Evolutionary conservation across 2,888 invertebrate genomes (phyloP).

Genomic region (Mallateleia sp.): DNA sequence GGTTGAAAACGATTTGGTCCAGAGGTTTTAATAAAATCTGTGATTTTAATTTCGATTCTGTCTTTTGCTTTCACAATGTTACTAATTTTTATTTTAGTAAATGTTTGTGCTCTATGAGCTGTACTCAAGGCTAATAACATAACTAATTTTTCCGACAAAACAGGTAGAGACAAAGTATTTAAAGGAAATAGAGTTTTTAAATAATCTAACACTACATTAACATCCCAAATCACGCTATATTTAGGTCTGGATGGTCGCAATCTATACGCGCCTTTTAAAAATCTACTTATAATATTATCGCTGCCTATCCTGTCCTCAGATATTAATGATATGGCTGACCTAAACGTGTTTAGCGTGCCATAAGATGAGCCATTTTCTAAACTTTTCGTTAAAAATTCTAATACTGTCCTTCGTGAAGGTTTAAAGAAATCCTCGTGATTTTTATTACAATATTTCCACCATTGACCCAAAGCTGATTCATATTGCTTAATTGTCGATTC

Average conservation of each 20-base stretch:
- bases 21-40: slow-evolving; percentile 70
- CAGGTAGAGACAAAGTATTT: slow-evolving; percentile 40
- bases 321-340: slow-evolving; percentile 25
- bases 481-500: slow-evolving; percentile 74
- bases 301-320: slow-evolving; percentile 58
- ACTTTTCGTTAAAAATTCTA: slow-evolving; percentile 32
- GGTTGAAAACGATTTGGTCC: slow-evolving; percentile 37
- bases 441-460: slow-evolving; percentile 73
- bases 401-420: not conserved
- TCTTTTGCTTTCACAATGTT: slow-evolving; percentile 48
- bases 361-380: slow-evolving; percentile 38
- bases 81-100: slow-evolving; percentile 58
- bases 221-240: slow-evolving; percentile 79
- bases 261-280: slow-evolving; percentile 77
- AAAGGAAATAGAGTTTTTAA: slow-evolving; percentile 35
- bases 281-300: slow-evolving; percentile 64
- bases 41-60: slow-evolving; percentile 59
- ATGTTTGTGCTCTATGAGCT: slow-evolving; percentile 70
- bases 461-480: slow-evolving; percentile 48
- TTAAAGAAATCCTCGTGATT: slow-evolving; percentile 13
- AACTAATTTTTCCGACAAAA: slow-evolving; percentile 47
- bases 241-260: slow-evolving; percentile 71
- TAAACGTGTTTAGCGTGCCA: slow-evolving; percentile 3
- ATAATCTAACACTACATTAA: slow-evolving; percentile 69
- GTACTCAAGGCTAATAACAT: slow-evolving; percentile 73